These are phyloP conservation scores for Rhamnusium bicolor DNA, from an alignment of 2,888 invertebrate species.

Conservation along the genomic window DNA sequence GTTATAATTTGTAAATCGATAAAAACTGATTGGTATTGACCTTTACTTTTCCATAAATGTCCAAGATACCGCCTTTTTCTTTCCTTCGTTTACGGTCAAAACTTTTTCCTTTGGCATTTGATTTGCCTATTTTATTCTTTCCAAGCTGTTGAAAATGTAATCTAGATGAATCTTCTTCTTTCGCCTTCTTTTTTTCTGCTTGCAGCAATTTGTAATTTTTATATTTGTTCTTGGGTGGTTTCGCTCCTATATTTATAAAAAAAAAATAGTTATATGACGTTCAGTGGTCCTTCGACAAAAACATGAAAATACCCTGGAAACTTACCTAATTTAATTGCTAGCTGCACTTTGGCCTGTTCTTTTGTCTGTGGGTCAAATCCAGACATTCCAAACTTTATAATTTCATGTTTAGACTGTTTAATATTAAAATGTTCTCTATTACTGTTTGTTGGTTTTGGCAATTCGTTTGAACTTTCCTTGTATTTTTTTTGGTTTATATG, in stretches of 20 bases:
- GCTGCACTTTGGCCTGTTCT: slow-evolving; percentile 83
- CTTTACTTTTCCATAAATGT: slow-evolving; percentile 67
- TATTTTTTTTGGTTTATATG: slow-evolving; percentile 73
- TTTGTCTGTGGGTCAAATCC: slow-evolving; percentile 82
- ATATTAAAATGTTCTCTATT: slow-evolving; percentile 74
- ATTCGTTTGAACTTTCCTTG: slow-evolving; percentile 53
- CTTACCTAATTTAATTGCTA: slow-evolving; percentile 84
- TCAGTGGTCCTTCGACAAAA: too few relatives aligned
- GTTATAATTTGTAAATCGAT: neutral
- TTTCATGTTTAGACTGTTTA: slow-evolving; percentile 84
- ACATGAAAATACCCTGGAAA: neutral
- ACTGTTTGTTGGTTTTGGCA: slow-evolving; percentile 40
- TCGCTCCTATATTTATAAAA: slow-evolving; percentile 76
- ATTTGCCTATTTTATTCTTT: slow-evolving; percentile 77
- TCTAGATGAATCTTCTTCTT: slow-evolving; percentile 70
- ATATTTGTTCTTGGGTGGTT: slow-evolving; percentile 80
- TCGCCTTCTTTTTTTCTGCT: slow-evolving; percentile 75
- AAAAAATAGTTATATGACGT: neutral
- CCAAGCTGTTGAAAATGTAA: slow-evolving; percentile 73
- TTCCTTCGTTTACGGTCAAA: slow-evolving; percentile 71
- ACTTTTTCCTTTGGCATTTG: slow-evolving; percentile 74
- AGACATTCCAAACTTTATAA: slow-evolving; percentile 87
- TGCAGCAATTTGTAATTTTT: slow-evolving; percentile 84
- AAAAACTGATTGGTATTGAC: neutral
- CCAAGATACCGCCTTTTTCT: slow-evolving; percentile 68